These are phyloP conservation scores for Dipodomys spectabilis DNA, from an alignment of 2,113 vertebrate species.

Conservation along the genomic window DNA sequence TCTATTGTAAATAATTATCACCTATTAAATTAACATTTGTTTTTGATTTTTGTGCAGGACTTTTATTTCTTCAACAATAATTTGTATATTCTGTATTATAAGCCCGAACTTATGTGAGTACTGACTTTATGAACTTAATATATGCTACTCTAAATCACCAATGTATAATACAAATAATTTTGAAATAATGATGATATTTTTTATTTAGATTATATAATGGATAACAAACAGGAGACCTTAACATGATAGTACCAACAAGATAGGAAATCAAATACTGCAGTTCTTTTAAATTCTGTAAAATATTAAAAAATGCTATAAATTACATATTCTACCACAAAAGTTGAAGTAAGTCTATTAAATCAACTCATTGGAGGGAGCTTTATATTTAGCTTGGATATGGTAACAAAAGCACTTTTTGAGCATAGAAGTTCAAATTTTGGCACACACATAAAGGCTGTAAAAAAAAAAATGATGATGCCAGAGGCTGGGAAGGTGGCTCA, in stretches of 20 bases:
- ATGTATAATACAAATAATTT: not conserved
- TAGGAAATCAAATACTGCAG: constrained; percentile 36
- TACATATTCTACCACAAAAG: constrained; percentile 40
- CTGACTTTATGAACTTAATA: not conserved
- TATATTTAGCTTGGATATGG: not conserved
- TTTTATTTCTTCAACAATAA: not conserved
- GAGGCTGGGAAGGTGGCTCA: too few species aligned
- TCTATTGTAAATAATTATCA: not conserved
- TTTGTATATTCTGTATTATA: not conserved
- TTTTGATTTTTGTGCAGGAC: not conserved
- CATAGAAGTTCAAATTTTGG: constrained; percentile 12
- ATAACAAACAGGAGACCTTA: not conserved
- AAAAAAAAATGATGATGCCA: not conserved
- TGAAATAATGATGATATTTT: not conserved
- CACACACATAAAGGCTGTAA: not conserved
- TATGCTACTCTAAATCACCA: not conserved
- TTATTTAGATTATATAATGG: not conserved
- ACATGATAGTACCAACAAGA: not conserved
- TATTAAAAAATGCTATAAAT: constrained; percentile 47
- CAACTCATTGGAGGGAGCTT: not conserved
- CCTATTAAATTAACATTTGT: not conserved
- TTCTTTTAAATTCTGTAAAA: constrained; percentile 39
- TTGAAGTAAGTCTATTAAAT: constrained; percentile 36
- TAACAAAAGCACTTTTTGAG: not conserved
- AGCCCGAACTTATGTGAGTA: not conserved